These are phyloP conservation scores for Chaetodon trifasciatus DNA, from an alignment of 2,797 vertebrate genomes.

Conservation along the genomic window DNA sequence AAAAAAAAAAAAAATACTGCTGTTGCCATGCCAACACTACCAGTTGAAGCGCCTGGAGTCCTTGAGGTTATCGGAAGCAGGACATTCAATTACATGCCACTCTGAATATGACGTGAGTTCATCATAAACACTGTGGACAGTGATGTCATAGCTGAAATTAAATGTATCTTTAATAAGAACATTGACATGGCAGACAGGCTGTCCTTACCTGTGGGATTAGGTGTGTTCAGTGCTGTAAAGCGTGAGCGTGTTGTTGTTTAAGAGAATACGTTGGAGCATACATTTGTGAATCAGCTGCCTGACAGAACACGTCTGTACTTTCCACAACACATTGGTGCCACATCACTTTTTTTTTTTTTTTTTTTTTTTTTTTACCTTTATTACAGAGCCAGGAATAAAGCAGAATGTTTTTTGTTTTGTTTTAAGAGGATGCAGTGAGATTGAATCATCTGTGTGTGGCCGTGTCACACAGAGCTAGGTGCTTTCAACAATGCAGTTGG, in stretches of 20 bases:
- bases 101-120: slow-evolving; percentile 37
- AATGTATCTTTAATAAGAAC: neutral
- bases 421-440: neutral
- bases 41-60: slow-evolving; percentile 21
- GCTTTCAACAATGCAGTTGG: neutral
- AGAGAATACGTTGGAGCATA: neutral
- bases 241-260: neutral
- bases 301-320: slow-evolving; percentile 4
- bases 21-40: slow-evolving; percentile 77
- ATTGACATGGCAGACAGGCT: neutral
- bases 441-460: too few species aligned
- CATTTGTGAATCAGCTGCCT: neutral
- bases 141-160: neutral
- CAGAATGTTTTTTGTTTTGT: neutral
- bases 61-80: slow-evolving; percentile 43
- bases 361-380: neutral
- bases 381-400: neutral
- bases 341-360: too few species aligned
- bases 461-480: neutral
- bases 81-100: slow-evolving; percentile 42
- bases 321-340: neutral
- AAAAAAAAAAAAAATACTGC: slow-evolving; percentile 13
- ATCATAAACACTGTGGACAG: slow-evolving; percentile 20
- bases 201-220: neutral
- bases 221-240: neutral